These are phyloP conservation scores for Nematolebias whitei DNA, from an alignment of 2,113 vertebrate species.

Conservation along the genomic window DNA sequence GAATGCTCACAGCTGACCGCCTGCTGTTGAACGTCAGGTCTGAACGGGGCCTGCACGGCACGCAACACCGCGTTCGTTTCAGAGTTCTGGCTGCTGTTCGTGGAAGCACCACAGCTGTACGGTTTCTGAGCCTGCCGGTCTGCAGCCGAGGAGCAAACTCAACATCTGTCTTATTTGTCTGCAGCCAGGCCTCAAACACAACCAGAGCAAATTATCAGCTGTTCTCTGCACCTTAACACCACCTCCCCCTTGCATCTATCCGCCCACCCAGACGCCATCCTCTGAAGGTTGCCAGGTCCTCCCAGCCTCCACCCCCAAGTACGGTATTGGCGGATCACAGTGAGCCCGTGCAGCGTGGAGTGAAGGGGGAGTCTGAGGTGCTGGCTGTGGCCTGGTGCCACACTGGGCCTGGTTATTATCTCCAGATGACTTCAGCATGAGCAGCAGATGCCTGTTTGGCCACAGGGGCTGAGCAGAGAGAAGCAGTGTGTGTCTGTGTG, in stretches of 20 bases:
- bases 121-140: conserved; percentile 1
- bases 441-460: conserved; percentile 78
- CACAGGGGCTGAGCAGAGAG: conserved; percentile 54
- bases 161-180: conserved; percentile 24
- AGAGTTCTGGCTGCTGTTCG: background rate
- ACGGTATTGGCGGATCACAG: conserved; percentile 56
- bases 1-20: too few species aligned
- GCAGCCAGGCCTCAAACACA: conserved; percentile 23
- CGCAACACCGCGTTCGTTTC: background rate
- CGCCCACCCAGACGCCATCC: too few species aligned
- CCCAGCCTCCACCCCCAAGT: conserved; percentile 13
- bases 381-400: conserved; percentile 67
- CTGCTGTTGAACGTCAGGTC: background rate
- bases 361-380: conserved; percentile 38
- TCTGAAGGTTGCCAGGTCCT: conserved; percentile 47
- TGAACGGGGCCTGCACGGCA: rapidly evolving
- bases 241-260: conserved; percentile 2
- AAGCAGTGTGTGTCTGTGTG: background rate
- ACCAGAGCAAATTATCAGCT: conserved; percentile 28
- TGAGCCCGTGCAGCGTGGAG: conserved; percentile 43
- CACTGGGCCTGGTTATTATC: conserved; percentile 76
- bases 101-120: conserved; percentile 15
- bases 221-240: conserved; percentile 25
- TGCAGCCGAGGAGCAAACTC: conserved; percentile 6
- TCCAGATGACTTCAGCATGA: conserved; percentile 81